Evolutionary conservation across 2,113 vertebrate genomes (phyloP).

Genomic region (Paracyprichromis sp.): DNA sequence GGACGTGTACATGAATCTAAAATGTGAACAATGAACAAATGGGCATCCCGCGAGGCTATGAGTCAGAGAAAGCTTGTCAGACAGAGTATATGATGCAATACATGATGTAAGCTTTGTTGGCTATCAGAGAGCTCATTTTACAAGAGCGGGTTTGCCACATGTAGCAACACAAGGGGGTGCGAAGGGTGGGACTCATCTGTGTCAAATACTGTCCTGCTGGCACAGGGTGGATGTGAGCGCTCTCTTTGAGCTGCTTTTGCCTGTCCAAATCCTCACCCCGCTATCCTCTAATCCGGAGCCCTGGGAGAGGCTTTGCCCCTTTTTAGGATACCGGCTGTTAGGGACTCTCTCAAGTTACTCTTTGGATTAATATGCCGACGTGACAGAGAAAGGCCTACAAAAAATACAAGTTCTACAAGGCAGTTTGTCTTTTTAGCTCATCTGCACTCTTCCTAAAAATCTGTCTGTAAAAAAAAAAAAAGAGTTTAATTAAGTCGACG

Average conservation of each 20-base stretch:
- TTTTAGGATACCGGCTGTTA: constrained; percentile 39
- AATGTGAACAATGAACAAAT: constrained; percentile 19
- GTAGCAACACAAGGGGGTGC: background rate
- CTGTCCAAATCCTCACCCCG: constrained; percentile 45
- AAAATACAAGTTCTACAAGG: background rate
- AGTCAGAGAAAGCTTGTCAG: constrained; percentile 3
- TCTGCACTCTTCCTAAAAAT: background rate
- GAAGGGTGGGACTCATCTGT: constrained; percentile 19
- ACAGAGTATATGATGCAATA: constrained; percentile 2
- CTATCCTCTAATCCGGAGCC: constrained; percentile 50
- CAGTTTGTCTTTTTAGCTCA: background rate
- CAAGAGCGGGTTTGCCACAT: background rate
- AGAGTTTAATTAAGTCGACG: background rate
- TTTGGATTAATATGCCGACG: constrained; percentile 14
- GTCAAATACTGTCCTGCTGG: constrained; percentile 16
- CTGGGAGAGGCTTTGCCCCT: constrained; percentile 38
- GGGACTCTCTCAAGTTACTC: constrained; percentile 33
- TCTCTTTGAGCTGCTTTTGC: constrained; percentile 47
- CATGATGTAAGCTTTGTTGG: constrained; percentile 8
- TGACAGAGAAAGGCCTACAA: background rate
- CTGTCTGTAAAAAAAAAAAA: too few relatives aligned
- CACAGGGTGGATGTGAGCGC: background rate
- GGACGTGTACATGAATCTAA: background rate
- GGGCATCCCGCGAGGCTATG: background rate
- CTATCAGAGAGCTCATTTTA: background rate